Base-by-base conservation (phyloP, 2,113 vertebrate genomes). In the Cyprinodon variegatus region DNA sequence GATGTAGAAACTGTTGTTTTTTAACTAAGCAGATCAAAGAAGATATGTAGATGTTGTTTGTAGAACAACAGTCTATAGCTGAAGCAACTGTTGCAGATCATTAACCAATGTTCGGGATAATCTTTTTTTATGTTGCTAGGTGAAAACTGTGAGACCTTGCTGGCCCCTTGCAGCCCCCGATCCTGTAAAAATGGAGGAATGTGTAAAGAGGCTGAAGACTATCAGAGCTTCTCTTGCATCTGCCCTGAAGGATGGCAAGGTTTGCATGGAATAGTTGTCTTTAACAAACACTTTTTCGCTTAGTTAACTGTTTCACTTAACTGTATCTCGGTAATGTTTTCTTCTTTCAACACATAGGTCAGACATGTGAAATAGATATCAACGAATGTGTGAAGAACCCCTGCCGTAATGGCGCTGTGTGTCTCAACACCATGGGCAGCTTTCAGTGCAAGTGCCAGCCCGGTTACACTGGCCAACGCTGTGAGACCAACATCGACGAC, bases 191-290 rank as follows among this genome's bases (percentile, higher is more conserved):
- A 98, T 0, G 94, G 95, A 0, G 97, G 97, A 0, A 91, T 94
- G 5, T 99, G 98, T 89, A 93, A 73, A 65, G 97, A 97, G 72
- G 94, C 97, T 0, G 96, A 97, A 62, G 96, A 98, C 91, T 98
- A 95, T 3, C 94, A 97, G 91, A 97, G 96, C 85, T 99, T 99
- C 90, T 97, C 96, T 46, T 99, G 98, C 14, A 65, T 92, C n/a
- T 99, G 98, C 77, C 97, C 96, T 1, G 39, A 88, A 0, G 98
- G 98, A 68, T 99, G 98, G 98, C 97, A 98, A 96, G 98, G 98
- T 99, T 84, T 29, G 11, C 37, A 73, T 65, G 14, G 5, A 20
- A 12, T 11, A 7, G 36, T n/a, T n/a, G 3, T 68, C 7, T 41
- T 4, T 74, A 36, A 11, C 13, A 61, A 1, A 11, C n/a, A 8